phyloP scores from a whole-genome alignment of 2,888 invertebrate genomes.

The Ennomos quercinarius region DNA sequence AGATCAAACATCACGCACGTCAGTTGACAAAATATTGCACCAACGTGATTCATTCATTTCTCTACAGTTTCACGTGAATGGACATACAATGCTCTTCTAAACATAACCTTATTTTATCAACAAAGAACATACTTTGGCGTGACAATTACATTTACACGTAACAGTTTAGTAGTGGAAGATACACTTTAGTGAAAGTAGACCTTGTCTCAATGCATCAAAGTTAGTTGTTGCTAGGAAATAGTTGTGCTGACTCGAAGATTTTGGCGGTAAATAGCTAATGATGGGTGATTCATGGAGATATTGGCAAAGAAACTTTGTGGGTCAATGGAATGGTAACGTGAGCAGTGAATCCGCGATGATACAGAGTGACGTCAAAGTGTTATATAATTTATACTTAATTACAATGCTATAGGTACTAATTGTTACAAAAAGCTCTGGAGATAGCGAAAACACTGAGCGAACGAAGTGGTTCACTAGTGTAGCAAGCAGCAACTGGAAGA shows the following conservation, averaged over 20 bases:
- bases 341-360: constrained; percentile 23
- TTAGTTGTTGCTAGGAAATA: constrained; percentile 8
- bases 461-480: no score
- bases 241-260: constrained; percentile 26
- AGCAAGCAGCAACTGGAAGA: no score
- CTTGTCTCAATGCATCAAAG: constrained; percentile 1
- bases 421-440: no score
- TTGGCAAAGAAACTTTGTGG: constrained; percentile 39
- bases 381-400: constrained; percentile 23
- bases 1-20: constrained; percentile 16
- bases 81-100: constrained; percentile 9
- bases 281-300: constrained; percentile 40
- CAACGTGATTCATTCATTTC: constrained; percentile 67
- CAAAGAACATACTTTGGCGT: constrained; percentile 8
- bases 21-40: constrained; percentile 43
- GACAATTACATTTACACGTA: constrained; percentile 11
- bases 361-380: constrained; percentile 23
- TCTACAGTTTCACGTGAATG: constrained; percentile 49
- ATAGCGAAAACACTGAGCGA: no score
- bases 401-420: background rate
- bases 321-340: constrained; percentile 37
- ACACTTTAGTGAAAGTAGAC: background rate
- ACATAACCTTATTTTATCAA: constrained; percentile 11
- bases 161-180: constrained; percentile 4
- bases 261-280: constrained; percentile 28